These are phyloP conservation scores for Orchesellides sinensis DNA, from an alignment of 2,888 invertebrate species.

Conservation along the genomic window DNA sequence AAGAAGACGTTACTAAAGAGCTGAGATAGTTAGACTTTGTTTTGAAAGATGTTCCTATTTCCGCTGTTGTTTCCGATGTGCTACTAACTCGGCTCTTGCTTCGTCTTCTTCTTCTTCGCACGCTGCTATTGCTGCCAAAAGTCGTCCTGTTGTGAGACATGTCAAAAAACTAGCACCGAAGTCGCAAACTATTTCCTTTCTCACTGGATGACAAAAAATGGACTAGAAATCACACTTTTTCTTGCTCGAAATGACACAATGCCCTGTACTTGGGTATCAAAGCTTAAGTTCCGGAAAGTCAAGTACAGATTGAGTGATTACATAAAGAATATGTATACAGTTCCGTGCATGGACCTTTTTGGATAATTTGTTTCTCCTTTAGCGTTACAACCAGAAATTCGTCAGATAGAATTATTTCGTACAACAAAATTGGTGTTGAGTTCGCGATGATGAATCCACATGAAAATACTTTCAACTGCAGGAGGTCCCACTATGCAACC, in stretches of 20 bases:
- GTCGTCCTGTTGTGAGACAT: conserved; percentile 50
- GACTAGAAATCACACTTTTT: not conserved
- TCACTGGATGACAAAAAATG: not conserved
- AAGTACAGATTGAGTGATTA: too few species aligned
- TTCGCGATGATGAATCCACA: conserved; percentile 7
- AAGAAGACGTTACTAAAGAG: not conserved
- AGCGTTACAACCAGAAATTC: too few species aligned
- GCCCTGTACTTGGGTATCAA: too few species aligned
- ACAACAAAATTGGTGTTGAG: conserved; percentile 22
- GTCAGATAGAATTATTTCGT: too few species aligned
- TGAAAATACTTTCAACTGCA: conserved; percentile 32
- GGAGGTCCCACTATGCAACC: conserved; percentile 25
- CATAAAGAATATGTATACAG: too few species aligned
- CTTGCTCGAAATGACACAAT: too few species aligned
- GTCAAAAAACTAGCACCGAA: conserved; percentile 26
- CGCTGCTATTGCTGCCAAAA: conserved; percentile 33
- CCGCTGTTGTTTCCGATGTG: not conserved
- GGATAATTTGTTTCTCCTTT: too few species aligned
- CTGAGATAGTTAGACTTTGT: not conserved
- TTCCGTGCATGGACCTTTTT: too few species aligned
- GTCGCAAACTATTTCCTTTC: not conserved
- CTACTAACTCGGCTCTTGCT: conserved; percentile 4
- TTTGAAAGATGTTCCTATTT: too few species aligned
- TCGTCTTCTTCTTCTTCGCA: conserved; percentile 36
- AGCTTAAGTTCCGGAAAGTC: too few species aligned